Base-by-base conservation (phyloP, 92 coral and sea anemone species). In the Scolanthus callimorphus region DNA sequence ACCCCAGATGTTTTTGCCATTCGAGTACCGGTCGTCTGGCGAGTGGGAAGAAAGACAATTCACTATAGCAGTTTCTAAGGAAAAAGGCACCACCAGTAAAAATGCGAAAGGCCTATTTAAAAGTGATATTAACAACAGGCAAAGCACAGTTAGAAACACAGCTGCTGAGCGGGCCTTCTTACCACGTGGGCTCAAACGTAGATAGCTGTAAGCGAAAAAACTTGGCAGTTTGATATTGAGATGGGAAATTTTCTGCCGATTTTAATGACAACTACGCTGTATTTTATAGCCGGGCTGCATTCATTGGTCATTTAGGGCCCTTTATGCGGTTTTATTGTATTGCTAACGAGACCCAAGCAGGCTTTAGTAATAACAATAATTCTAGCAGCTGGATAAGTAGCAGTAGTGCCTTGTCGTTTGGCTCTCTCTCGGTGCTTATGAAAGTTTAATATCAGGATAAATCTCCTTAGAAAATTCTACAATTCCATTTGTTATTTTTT, bases 81-180 rank as follows among this genome's bases (percentile, higher is more conserved):
- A 57, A 68, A 68, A 68, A 26, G 6, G 17, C 17, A 47, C 57
- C 75, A 68, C 75, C 75, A 31, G 75, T 17, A 68, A 68, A 55
- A 41, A 68, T 68, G 75, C 21, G 68, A 26, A 65, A 68, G 58
- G 11, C 25, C 29, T 12, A 68, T 55, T 68, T 19, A 38, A 29
- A 43, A 57, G 26, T 15, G 46, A 44, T 17, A 46, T 68, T 34
- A 27, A 47, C 24, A 47, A 38, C 29, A 20, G 25, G 31, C n/a
- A 25, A 3, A 25, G 19, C 20, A 17, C n/a, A 59, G 17, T 15
- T 37, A 24, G 11, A 29, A 38, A 55, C 28, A 19, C 24, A 19
- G 21, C 73, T 51, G 73, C 73, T 66, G 73, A 1, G 44, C 34
- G 46, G 11, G 27, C 31, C 39, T 29, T 38, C 15, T 46, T 41